Evolutionary conservation across 2,797 vertebrate genomes (phyloP).

Genomic region (Pampus argenteus): DNA sequence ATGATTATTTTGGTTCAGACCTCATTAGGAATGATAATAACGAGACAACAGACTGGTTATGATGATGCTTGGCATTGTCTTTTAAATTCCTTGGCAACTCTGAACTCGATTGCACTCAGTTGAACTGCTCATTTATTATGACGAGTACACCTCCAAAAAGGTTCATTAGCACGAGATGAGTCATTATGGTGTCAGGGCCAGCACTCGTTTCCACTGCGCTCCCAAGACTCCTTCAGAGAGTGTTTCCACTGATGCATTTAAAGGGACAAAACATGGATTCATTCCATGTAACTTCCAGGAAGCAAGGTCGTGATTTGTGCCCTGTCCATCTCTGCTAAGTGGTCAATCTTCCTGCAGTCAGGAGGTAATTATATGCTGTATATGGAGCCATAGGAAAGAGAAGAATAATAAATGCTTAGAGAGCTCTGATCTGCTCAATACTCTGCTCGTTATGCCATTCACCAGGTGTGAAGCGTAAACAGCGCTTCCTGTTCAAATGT

Average conservation of each 20-base stretch:
- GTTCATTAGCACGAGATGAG: conserved; percentile 44
- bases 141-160: conserved; percentile 17
- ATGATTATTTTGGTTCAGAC: neutral
- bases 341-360: conserved; percentile 23
- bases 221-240: conserved; percentile 3
- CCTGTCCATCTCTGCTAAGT: conserved; percentile 4
- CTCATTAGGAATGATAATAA: neutral
- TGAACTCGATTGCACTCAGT: neutral
- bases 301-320: conserved; percentile 7
- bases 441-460: conserved; percentile 31
- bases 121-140: conserved; percentile 34
- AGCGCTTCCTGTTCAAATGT: conserved; percentile 39
- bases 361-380: conserved; percentile 15
- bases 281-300: conserved; percentile 14
- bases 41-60: neutral
- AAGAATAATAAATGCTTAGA: conserved; percentile 8
- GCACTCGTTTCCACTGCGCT: neutral
- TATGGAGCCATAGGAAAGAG: conserved; percentile 8
- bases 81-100: conserved; percentile 29
- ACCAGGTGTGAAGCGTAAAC: conserved; percentile 22
- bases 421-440: conserved; percentile 34
- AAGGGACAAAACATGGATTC: neutral
- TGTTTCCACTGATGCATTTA: conserved; percentile 6
- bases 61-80: conserved; percentile 5
- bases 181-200: conserved; percentile 39